Conservation (phyloP, 1,140 invertebrate species). For the Calliphora vicina region DNA sequence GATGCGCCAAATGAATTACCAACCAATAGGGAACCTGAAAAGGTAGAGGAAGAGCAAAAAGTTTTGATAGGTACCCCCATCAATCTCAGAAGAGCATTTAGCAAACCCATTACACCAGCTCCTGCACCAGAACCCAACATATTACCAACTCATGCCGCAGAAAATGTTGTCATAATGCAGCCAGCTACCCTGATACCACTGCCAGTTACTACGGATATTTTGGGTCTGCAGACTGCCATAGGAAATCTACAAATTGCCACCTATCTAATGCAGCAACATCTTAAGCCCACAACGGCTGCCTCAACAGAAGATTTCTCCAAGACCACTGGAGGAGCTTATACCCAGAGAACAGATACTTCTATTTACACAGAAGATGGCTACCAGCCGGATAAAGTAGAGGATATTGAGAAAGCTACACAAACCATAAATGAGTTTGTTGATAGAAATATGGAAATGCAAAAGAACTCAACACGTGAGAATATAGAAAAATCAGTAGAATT, state of each 20-base stretch:
- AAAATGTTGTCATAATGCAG: conserved; percentile 62
- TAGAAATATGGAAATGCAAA: not conserved
- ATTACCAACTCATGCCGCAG: conserved; percentile 20
- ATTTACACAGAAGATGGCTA: conserved; percentile 58
- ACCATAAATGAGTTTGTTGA: not conserved
- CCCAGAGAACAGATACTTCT: conserved; percentile 54
- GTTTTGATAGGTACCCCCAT: conserved; percentile 60
- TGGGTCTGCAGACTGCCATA: conserved; percentile 57
- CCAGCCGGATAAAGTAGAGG: conserved; percentile 37
- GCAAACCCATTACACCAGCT: conserved; percentile 50
- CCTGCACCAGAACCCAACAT: conserved; percentile 22
- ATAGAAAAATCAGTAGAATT: conserved; percentile 4
- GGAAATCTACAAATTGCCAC: conserved; percentile 61
- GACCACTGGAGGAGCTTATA: conserved; percentile 42
- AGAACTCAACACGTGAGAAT: not conserved
- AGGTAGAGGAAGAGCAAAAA: conserved; percentile 51
- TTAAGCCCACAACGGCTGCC: conserved; percentile 44
- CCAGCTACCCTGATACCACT: conserved; percentile 62
- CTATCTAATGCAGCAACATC: conserved; percentile 55
- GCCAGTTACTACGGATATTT: conserved; percentile 58
- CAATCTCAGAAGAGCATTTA: conserved; percentile 55
- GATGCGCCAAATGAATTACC: not conserved
- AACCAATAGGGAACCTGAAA: not conserved
- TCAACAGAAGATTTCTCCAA: conserved; percentile 38
- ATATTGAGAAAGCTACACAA: conserved; percentile 16